These are phyloP conservation scores for Crambe crambe DNA, from an alignment of 37 sponge, comb jelly and placozoan genomes.

Conservation along the genomic window DNA sequence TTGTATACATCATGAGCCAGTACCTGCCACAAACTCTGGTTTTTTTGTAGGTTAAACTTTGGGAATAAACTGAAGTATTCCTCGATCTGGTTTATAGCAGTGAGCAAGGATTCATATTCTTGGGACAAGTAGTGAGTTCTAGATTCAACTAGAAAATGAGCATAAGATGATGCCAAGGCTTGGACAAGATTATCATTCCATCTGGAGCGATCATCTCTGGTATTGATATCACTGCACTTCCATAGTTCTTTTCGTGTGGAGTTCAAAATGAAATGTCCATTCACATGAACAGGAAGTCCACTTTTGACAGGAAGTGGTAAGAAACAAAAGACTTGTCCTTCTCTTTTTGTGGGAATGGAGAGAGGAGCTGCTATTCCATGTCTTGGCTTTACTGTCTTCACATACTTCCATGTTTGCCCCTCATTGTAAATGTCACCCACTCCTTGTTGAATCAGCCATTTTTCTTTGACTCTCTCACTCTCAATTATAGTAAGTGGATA, in stretches of 20 bases:
- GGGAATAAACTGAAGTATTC: slow-evolving; percentile 48
- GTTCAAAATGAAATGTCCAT: no score
- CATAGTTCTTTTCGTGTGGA: slow-evolving; percentile 57
- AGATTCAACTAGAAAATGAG: slow-evolving; percentile 29
- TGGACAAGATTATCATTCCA: slow-evolving; percentile 70
- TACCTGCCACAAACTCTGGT: not conserved
- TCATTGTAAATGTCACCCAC: slow-evolving; percentile 44
- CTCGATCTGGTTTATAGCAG: not conserved
- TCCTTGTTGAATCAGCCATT: slow-evolving; percentile 70
- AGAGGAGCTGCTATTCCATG: slow-evolving; percentile 63
- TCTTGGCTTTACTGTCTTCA: slow-evolving; percentile 39
- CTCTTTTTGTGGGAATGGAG: not conserved
- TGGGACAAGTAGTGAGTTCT: not conserved
- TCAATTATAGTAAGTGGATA: slow-evolving; percentile 24
- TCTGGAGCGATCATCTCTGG: slow-evolving; percentile 10
- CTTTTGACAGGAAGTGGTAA: no score
- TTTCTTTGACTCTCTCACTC: slow-evolving; percentile 1
- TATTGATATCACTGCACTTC: slow-evolving; percentile 20
- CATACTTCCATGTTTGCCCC: slow-evolving; percentile 21
- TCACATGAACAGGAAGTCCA: no score
- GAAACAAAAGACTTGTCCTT: slow-evolving; percentile 24
- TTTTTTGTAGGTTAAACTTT: not conserved
- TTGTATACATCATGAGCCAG: not conserved
- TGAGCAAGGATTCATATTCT: not conserved
- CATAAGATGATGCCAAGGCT: slow-evolving; percentile 67